These are phyloP conservation scores for Takifugu bimaculatus DNA, from an alignment of 2,113 vertebrate genomes.

Conservation along the genomic window DNA sequence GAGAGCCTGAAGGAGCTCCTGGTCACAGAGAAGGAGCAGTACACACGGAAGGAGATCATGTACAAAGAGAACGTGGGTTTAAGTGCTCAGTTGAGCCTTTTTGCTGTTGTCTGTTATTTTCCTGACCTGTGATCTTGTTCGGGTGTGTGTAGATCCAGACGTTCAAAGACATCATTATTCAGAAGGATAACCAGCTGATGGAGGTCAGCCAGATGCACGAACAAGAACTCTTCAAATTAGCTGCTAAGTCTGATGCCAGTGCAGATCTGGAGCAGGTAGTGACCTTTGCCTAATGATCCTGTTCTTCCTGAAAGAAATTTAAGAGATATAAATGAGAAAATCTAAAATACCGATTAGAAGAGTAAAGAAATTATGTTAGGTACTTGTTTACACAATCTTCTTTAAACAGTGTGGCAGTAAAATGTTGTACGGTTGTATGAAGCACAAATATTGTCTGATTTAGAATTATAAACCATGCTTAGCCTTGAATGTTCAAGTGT, in stretches of 20 bases:
- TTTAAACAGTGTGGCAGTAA: no score
- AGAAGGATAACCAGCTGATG: slow-evolving; percentile 79
- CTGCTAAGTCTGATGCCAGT: slow-evolving; percentile 85
- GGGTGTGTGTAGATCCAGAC: slow-evolving; percentile 75
- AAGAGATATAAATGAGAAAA: no score
- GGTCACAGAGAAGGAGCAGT: slow-evolving; percentile 75
- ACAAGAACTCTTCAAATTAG: slow-evolving; percentile 85
- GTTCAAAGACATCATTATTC: slow-evolving; percentile 82
- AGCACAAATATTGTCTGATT: no score
- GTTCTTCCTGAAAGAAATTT: no score
- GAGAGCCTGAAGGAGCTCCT: slow-evolving; percentile 77
- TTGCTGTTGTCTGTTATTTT: not conserved
- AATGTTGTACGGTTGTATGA: no score
- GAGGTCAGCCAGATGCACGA: slow-evolving; percentile 80
- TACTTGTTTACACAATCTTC: no score
- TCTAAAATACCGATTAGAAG: no score
- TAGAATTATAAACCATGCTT: no score
- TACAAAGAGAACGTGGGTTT: slow-evolving; percentile 81
- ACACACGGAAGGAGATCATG: slow-evolving; percentile 80
- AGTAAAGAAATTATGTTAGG: no score
- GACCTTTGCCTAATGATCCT: not conserved
- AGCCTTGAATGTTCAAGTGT: no score
- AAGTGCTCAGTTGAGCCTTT: not conserved
- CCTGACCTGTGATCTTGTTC: not conserved
- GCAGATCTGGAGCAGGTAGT: slow-evolving; percentile 86